Conservation (phyloP, 1,140 invertebrate species). For the Camponotus pennsylvanicus region DNA sequence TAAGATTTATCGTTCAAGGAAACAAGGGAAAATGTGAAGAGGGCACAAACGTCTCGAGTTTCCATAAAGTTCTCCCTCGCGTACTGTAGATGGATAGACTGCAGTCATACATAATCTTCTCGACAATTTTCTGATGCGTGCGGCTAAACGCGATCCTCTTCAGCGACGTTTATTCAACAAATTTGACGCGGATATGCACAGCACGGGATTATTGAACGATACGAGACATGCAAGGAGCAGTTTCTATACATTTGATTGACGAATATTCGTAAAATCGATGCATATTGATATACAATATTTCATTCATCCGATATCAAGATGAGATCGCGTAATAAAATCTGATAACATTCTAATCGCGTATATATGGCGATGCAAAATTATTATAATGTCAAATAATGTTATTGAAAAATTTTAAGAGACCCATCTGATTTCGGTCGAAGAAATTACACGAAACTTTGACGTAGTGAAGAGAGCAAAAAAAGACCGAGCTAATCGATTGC, state of each 20-base stretch:
- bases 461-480: no score
- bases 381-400: neutral
- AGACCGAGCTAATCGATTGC: neutral
- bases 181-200: neutral
- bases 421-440: neutral
- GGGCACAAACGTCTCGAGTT: neutral
- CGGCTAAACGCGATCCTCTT: neutral
- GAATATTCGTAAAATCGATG: constrained; percentile 27
- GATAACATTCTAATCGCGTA: neutral
- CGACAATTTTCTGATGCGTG: constrained; percentile 51
- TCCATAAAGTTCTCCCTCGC: constrained; percentile 36
- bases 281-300: neutral
- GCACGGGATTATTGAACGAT: neutral
- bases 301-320: neutral
- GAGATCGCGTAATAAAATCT: neutral
- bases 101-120: constrained; percentile 62
- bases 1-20: constrained; percentile 64
- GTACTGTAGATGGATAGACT: constrained; percentile 66
- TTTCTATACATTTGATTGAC: neutral
- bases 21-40: neutral
- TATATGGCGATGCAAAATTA: neutral
- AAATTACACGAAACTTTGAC: neutral
- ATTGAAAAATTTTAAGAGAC: no score
- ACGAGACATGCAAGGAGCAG: neutral
- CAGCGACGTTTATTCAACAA: neutral